Evolutionary conservation across 2,797 vertebrate species (phyloP), one percentile per base, ranked within the genome.

Genomic region (Apogon talboti): DNA sequence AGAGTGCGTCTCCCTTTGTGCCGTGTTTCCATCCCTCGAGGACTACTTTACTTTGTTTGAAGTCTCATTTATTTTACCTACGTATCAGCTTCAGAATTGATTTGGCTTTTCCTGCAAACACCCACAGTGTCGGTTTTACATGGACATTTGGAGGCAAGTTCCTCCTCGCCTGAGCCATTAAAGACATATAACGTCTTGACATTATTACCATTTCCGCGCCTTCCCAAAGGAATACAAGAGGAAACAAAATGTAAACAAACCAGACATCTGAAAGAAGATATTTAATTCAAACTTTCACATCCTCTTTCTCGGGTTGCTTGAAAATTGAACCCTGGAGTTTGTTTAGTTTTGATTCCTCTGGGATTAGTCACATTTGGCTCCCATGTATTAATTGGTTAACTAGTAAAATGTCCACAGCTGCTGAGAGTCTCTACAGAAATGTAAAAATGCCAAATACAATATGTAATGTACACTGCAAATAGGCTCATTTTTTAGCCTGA

Each of bases 51-150:
- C 82, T 87, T 79, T 88, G 85, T 93, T 91, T 92, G 89, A 93
- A 93, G 90, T 92, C 84, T 89, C 87, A 92, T 93, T 94, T 92
- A 91, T 93, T 93, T 92, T 86, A 89, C 87, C 87, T 83, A 72
- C 70, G 62, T 89, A 91, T 92, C 89, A 85, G 88, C 86, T 90
- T 90, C 90, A 92, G 78, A 93, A 92, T 86, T 90, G 91, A 94
- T 93, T 91, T 88, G 75, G 59, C 70, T 71, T 83, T 86, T 73
- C 65, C 59, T 71, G 40, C 83, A 89, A 90, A 91, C 87, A 89
- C 69, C 68, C 66, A 5, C 66, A 73, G 70, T 82, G 86, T 86
- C 84, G 85, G 85, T 76, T 90, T 91, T 86, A 82, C 78, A 78
- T n/a, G 59, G 80, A 85, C 84, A 82, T 87, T 84, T 70, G 81